Conservation (phyloP, 2,797 vertebrate species). For the Chaenodraco wilsoni region DNA sequence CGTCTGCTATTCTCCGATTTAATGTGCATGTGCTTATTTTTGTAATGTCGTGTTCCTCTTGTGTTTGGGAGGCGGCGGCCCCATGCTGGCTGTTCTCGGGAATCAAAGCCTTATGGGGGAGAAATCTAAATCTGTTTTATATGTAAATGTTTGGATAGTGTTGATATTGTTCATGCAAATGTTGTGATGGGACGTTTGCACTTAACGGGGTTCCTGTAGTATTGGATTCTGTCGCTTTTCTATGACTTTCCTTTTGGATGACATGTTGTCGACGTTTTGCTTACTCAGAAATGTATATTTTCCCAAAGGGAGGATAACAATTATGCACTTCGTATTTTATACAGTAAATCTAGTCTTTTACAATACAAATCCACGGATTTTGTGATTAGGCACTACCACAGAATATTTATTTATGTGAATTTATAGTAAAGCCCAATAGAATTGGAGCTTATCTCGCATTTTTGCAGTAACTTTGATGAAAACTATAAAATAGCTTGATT, state of each 20-base stretch:
- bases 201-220: constrained; percentile 71
- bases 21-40: constrained; percentile 50
- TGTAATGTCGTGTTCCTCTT: constrained; percentile 37
- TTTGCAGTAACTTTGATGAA: constrained; percentile 52
- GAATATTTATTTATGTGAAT: constrained; percentile 63
- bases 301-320: constrained; percentile 62
- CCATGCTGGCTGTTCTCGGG: constrained; percentile 42
- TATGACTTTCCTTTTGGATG: constrained; percentile 61
- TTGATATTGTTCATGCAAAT: constrained; percentile 77
- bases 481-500: constrained; percentile 35
- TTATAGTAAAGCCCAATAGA: constrained; percentile 42
- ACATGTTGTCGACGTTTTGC: constrained; percentile 55
- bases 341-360: constrained; percentile 64
- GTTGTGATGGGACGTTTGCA: constrained; percentile 74
- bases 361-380: constrained; percentile 40
- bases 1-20: constrained; percentile 49
- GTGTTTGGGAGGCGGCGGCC: constrained; percentile 28
- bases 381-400: constrained; percentile 58
- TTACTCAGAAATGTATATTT: constrained; percentile 66
- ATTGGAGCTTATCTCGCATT: constrained; percentile 49
- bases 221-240: constrained; percentile 75
- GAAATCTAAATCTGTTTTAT: constrained; percentile 64
- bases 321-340: constrained; percentile 82
- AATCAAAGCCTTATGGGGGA: constrained; percentile 73
- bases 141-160: constrained; percentile 75